These are phyloP conservation scores for Amazona finschi DNA, from an alignment of 2,797 vertebrate species.

Conservation along the genomic window DNA sequence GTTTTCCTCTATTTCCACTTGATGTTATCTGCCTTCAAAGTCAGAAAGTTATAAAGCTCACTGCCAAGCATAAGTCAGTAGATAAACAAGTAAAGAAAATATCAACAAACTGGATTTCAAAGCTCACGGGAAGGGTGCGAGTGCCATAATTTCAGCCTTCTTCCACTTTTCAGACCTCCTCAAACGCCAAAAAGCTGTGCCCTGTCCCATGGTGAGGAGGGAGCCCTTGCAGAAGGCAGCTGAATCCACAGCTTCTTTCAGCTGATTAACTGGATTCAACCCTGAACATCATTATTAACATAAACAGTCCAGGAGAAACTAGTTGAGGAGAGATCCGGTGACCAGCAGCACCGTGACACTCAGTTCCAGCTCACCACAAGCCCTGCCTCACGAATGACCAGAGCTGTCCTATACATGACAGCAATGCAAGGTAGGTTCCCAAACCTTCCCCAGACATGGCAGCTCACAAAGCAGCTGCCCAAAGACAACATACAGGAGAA, in stretches of 20 bases:
- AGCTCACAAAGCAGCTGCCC: neutral
- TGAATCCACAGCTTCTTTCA: neutral
- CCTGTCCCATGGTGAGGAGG: fast-evolving
- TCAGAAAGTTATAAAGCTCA: neutral
- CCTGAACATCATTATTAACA: neutral
- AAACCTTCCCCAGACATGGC: neutral
- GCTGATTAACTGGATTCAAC: neutral
- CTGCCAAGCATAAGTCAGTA: neutral
- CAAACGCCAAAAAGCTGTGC: neutral
- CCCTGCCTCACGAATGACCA: neutral
- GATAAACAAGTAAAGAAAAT: neutral
- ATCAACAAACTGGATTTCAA: neutral
- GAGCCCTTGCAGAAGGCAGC: neutral
- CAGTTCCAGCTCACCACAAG: neutral
- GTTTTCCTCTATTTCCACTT: neutral
- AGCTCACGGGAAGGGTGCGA: neutral
- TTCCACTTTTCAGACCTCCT: neutral
- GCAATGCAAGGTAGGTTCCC: neutral
- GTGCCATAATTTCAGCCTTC: neutral
- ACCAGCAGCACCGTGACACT: fast-evolving
- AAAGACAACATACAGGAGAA: neutral
- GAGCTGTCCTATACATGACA: neutral
- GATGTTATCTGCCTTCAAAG: neutral
- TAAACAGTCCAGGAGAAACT: neutral
- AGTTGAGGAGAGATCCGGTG: neutral